These are phyloP conservation scores for Tetranychus cinnabarinus DNA, from an alignment of 1,140 invertebrate genomes.

Conservation along the genomic window DNA sequence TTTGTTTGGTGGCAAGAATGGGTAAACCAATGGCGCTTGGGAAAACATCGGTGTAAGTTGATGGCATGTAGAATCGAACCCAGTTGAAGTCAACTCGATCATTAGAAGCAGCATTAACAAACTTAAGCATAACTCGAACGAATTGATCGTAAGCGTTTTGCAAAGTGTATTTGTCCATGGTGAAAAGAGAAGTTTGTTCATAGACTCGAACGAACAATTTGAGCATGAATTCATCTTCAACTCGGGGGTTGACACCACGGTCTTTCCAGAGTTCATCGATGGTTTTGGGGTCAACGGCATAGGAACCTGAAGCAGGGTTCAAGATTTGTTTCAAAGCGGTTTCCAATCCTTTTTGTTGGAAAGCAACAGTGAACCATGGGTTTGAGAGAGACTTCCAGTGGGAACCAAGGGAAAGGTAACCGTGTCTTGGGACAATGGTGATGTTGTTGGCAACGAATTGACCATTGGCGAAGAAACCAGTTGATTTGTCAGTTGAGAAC, in stretches of 20 bases:
- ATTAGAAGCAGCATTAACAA: not conserved
- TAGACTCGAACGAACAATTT: slow-evolving; percentile 11
- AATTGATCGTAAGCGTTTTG: slow-evolving; percentile 6
- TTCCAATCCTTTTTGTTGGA: slow-evolving; percentile 9
- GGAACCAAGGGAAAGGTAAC: slow-evolving; percentile 2
- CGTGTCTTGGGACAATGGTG: slow-evolving; percentile 4
- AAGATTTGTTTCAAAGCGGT: not conserved
- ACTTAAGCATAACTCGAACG: not conserved
- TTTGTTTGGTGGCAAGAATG: not conserved
- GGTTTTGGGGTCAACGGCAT: no score
- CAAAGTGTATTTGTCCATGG: slow-evolving; percentile 7
- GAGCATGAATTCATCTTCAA: slow-evolving; percentile 8
- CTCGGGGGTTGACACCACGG: not conserved
- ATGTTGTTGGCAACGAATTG: slow-evolving; percentile 8
- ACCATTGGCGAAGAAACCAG: not conserved
- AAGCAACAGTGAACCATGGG: slow-evolving; percentile 3
- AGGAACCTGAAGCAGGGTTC: not conserved
- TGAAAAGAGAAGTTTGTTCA: slow-evolving; percentile 9
- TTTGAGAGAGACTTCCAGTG: not conserved
- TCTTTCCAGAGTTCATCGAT: not conserved
- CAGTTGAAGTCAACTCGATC: not conserved
- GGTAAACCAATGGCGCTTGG: not conserved
- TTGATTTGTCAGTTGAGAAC: not conserved
- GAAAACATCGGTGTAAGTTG: not conserved
- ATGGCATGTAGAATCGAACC: not conserved